Evolutionary conservation across 2,797 vertebrate genomes (phyloP).

Genomic region (Pelodytes ibericus): DNA sequence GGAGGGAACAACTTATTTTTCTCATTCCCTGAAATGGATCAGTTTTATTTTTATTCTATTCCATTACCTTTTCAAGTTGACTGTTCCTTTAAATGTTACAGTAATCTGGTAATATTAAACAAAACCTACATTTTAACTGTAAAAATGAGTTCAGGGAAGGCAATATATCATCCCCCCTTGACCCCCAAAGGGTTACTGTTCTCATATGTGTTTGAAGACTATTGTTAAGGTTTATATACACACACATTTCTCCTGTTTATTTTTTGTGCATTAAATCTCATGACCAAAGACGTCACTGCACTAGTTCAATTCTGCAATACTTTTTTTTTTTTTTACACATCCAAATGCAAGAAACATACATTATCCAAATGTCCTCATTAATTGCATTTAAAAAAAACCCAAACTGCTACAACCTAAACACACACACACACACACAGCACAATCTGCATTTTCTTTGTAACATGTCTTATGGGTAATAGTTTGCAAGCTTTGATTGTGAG

Average conservation of each 20-base stretch:
- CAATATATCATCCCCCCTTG: no score
- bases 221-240: not conserved
- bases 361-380: constrained; percentile 17
- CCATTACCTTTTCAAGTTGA: no score
- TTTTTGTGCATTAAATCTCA: constrained; percentile 12
- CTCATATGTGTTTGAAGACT: not conserved
- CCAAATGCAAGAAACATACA: not conserved
- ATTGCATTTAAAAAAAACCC: constrained; percentile 2
- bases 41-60: no score
- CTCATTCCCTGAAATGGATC: no score
- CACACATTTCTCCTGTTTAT: constrained; percentile 5
- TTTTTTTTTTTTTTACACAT: constrained; percentile 9
- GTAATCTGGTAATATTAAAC: no score
- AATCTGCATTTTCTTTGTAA: constrained; percentile 30
- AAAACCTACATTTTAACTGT: no score
- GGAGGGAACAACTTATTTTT: no score
- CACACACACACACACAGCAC: constrained; percentile 27
- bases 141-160: no score
- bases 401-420: no score
- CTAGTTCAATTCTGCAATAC: no score
- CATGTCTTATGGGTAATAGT: constrained; percentile 47
- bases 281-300: constrained; percentile 26
- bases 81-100: no score
- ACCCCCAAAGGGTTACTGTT: no score
- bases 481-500: constrained; percentile 48